These are phyloP conservation scores for Drosophila athabasca DNA, from an alignment of 1,140 invertebrate genomes.

Conservation along the genomic window DNA sequence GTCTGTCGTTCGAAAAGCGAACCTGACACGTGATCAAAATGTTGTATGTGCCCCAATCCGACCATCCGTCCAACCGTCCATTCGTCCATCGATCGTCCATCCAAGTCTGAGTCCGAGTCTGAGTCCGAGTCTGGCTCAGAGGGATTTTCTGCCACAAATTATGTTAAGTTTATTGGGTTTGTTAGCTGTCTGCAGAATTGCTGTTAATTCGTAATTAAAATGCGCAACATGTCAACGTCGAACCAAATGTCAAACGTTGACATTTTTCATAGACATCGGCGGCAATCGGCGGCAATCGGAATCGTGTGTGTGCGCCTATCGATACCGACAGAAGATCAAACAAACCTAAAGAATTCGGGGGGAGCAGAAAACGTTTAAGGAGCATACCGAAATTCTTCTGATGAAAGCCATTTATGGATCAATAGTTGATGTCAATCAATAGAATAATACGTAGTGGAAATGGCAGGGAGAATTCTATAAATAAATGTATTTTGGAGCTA, in stretches of 20 bases:
- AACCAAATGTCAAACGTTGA: slow-evolving; percentile 49
- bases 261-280: slow-evolving; percentile 32
- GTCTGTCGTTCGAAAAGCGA: slow-evolving; percentile 55
- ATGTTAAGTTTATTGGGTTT: slow-evolving; percentile 70
- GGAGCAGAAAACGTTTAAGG: neutral
- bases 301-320: slow-evolving; percentile 20
- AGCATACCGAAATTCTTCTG: too few relatives aligned
- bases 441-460: too few relatives aligned
- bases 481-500: too few relatives aligned
- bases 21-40: slow-evolving; percentile 74
- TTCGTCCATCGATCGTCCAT: neutral
- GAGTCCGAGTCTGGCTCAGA: slow-evolving; percentile 38
- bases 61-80: too few relatives aligned
- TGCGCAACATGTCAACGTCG: slow-evolving; percentile 60
- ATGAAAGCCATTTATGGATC: too few relatives aligned
- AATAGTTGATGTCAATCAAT: too few relatives aligned
- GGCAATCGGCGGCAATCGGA: neutral
- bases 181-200: slow-evolving; percentile 72
- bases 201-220: slow-evolving; percentile 76
- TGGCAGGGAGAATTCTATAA: too few relatives aligned
- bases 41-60: slow-evolving; percentile 18
- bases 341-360: slow-evolving; percentile 1
- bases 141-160: slow-evolving; percentile 42
- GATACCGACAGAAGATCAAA: slow-evolving; percentile 34
- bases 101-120: neutral